Conservation (phyloP, 2,113 vertebrate genomes). For the Hippoglossus stenolepis region DNA sequence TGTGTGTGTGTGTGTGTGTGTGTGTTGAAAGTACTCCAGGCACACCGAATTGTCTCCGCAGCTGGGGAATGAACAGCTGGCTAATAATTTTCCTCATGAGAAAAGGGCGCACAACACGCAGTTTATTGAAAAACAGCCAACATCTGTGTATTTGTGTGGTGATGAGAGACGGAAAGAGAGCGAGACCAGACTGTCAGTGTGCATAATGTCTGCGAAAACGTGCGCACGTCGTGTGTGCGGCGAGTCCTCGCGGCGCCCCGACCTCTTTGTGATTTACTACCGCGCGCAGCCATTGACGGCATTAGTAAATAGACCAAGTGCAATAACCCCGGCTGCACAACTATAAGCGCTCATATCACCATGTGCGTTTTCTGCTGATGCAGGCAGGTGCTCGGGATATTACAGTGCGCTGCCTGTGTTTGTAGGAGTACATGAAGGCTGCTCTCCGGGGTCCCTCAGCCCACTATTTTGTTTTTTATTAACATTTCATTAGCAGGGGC, state of each 20-base stretch:
- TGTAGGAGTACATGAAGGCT: slow-evolving; percentile 49
- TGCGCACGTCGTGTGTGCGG: neutral
- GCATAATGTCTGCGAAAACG: slow-evolving; percentile 14
- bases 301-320: slow-evolving; percentile 64
- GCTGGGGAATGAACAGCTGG: slow-evolving; percentile 72
- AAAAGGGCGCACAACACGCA: slow-evolving; percentile 41
- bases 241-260: slow-evolving; percentile 25
- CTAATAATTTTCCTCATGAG: slow-evolving; percentile 67
- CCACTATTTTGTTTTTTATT: slow-evolving; percentile 76
- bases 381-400: slow-evolving; percentile 48
- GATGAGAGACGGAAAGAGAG: slow-evolving; percentile 49
- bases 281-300: slow-evolving; percentile 47
- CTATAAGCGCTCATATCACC: slow-evolving; percentile 36
- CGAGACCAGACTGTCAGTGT: slow-evolving; percentile 41
- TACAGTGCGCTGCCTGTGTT: slow-evolving; percentile 31
- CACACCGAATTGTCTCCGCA: slow-evolving; percentile 43
- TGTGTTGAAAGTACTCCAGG: slow-evolving; percentile 44
- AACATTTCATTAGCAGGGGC: slow-evolving; percentile 68
- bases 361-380: slow-evolving; percentile 72
- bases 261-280: slow-evolving; percentile 42
- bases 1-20: slow-evolving; percentile 3
- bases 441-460: slow-evolving; percentile 52
- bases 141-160: slow-evolving; percentile 65
- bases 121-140: slow-evolving; percentile 53
- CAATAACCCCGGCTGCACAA: slow-evolving; percentile 55